Evolutionary conservation across 2,797 vertebrate species (phyloP).

Genomic region (Pitangus sulphuratus): DNA sequence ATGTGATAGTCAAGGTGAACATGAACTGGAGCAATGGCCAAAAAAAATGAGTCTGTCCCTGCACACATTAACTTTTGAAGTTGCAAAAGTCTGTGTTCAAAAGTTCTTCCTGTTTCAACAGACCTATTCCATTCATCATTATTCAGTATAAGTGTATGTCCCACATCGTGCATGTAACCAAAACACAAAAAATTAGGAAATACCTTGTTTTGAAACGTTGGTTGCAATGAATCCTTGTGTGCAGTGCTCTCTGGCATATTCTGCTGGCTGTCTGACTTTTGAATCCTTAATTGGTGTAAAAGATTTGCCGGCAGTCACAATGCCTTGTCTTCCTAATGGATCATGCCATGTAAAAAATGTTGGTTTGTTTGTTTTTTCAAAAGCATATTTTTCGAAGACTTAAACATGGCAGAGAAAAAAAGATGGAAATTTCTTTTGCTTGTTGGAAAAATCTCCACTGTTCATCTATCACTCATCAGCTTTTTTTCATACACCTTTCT

Average conservation of each 20-base stretch:
- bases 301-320: neutral
- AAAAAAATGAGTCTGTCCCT: neutral
- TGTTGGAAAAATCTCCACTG: neutral
- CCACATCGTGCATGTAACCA: neutral
- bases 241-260: neutral
- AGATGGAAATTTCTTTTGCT: neutral
- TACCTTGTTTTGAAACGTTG: fast-evolving
- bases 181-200: neutral
- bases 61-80: neutral
- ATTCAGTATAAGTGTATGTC: neutral
- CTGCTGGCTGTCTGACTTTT: neutral
- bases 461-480: neutral
- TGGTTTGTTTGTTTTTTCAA: neutral
- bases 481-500: neutral
- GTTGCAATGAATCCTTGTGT: neutral
- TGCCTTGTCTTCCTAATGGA: neutral
- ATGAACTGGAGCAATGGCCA: neutral
- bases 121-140: neutral
- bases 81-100: neutral
- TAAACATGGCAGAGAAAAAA: neutral
- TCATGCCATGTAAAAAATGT: fast-evolving
- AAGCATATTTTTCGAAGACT: neutral
- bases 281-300: neutral
- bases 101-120: neutral
- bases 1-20: neutral